A percentile compares a stretch with the other conserved stretches of the same genome.
Conservation (phyloP, 2,797 vertebrate species). For the Danio jaintianensis region DNA sequence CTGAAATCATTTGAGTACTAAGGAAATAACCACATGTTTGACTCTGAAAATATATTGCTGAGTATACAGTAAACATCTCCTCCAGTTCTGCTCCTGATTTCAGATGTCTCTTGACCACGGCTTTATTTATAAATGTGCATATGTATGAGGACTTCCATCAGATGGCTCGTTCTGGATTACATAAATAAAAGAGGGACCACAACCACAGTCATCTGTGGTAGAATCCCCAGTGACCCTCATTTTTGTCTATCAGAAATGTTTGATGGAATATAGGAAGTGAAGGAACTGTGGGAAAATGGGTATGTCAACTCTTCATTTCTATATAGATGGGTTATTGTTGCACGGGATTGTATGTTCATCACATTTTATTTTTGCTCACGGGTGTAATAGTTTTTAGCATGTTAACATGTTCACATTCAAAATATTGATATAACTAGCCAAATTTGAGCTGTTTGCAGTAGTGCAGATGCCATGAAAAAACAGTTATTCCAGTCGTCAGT, state of each 20-base stretch:
- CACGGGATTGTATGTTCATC: background rate
- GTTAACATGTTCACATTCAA: background rate
- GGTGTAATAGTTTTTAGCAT: slow-evolving; percentile 7
- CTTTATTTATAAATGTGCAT: slow-evolving; percentile 59
- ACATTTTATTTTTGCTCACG: background rate
- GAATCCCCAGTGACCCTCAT: slow-evolving; percentile 51
- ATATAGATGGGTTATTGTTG: background rate
- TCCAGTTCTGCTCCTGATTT: slow-evolving; percentile 49
- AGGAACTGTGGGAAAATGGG: slow-evolving; percentile 26
- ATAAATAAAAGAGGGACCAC: slow-evolving; percentile 58
- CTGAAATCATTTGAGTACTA: slow-evolving; percentile 43
- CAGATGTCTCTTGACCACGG: slow-evolving; percentile 48
- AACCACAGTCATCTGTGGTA: slow-evolving; percentile 60
- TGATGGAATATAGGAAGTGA: slow-evolving; percentile 27
- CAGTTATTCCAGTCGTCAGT: background rate
- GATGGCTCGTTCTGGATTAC: slow-evolving; percentile 54
- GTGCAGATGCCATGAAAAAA: no score
- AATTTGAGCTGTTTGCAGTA: no score
- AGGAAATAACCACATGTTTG: slow-evolving; percentile 45
- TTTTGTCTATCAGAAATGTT: slow-evolving; percentile 53
- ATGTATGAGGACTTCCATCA: slow-evolving; percentile 58
- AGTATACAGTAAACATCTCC: slow-evolving; percentile 55
- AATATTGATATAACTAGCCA: no score
- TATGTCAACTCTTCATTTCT: background rate
- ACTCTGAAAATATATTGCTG: slow-evolving; percentile 51